Base-by-base conservation (phyloP, 2,888 invertebrate species). In the Nomada ruficornis region DNA sequence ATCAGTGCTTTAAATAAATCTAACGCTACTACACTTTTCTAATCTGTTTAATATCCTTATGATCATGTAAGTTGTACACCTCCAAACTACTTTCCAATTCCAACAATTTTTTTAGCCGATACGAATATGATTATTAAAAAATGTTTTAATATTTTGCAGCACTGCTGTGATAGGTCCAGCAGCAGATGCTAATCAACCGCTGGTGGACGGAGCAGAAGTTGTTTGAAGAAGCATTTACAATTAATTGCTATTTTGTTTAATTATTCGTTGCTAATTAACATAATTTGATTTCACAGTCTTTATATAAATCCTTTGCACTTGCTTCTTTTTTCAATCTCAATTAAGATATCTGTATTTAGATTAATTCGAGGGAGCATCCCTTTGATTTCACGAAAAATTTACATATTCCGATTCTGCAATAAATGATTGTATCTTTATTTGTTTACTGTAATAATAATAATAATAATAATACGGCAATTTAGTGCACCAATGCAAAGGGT, bases 141-240 rank as follows among this genome's bases (percentile, higher is more conserved):
- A 81, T 29, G 26, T 52, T 42, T 64, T 71, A 79, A 89, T 87
- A 89, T 92, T 87, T 91, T 89, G 52, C 85, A 94, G 94, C 91
- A 93, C 93, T 91, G 93, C 94, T 91, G 91, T 94, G 89, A 89
- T 93, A 93, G 91, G 93, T 87, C 90, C 92, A 83, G 87, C 92
- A 74, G 87, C 92, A 81, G 93, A 94, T 62, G 91, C 89, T 77
- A 91, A 91, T 80, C 90, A 93, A 84, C 94, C 93, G 67, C 87
- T 93, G 84, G 91, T 94, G 91, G 90, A 91, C 82, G 86, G 89
- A 44, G 79, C 88, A 67, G 88, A 91, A 89, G 74, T 88, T 80
- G 89, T 91, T 82, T 91, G 82, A 90, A 73, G 42, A 78, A 76
- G 23, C 74, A 78, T 59, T 59, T 71, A 69, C 52, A 68, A 55